phyloP scores from a whole-genome alignment of 2,797 vertebrate species.

The Aotus griseimembra region DNA sequence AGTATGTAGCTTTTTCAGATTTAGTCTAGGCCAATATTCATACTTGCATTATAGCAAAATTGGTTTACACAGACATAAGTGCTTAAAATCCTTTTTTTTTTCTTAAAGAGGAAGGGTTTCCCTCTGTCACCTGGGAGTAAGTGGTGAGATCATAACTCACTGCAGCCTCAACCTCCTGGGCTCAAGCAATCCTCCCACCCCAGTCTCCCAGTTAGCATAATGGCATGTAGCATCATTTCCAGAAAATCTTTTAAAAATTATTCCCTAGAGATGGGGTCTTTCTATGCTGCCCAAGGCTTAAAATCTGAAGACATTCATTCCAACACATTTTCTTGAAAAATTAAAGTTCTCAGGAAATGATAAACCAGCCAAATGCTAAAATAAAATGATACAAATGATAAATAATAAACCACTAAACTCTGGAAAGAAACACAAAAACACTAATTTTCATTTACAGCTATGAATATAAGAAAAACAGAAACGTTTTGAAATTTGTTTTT shows the following conservation, averaged over 20 bases:
- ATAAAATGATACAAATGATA: not conserved
- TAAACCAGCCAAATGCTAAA: not conserved
- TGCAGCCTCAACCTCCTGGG: not conserved
- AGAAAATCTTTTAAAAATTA: not conserved
- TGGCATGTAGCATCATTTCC: not conserved
- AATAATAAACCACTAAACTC: not conserved
- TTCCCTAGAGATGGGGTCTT: not conserved
- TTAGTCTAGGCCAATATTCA: not conserved
- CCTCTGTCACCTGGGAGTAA: not conserved
- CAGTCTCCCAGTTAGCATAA: not conserved
- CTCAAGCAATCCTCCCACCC: not conserved
- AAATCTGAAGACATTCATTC: not conserved
- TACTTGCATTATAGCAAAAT: not conserved
- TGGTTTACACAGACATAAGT: not conserved
- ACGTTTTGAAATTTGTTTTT: not conserved
- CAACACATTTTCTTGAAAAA: not conserved
- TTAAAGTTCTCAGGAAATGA: slow-evolving; percentile 6
- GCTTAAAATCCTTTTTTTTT: not conserved
- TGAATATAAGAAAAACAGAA: not conserved
- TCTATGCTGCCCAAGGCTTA: not conserved
- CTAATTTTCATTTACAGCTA: not conserved
- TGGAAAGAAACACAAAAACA: too few species aligned
- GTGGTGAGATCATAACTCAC: not conserved
- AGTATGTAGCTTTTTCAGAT: not conserved
- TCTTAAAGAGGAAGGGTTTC: not conserved